Evolutionary conservation across 2,113 vertebrate genomes (phyloP), one percentile per base, ranked within the genome.

Genomic region (Poeciliopsis occidentalis): DNA sequence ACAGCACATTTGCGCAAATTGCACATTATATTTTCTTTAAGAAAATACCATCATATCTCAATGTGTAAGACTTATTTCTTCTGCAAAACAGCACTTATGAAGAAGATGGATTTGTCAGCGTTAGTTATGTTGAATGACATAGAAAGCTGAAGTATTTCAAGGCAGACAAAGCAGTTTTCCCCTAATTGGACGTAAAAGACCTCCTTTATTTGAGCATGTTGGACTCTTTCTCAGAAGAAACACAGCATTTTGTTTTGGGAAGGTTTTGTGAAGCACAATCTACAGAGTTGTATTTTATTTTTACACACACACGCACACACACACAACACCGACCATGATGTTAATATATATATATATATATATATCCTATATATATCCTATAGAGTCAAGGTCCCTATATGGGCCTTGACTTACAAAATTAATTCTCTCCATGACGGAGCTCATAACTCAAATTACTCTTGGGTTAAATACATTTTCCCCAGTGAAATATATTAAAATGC

Each of bases 91-190:
- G 12, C 72, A 64, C 60, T n/a, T 34, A 41, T 76, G 60, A 64
- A 70, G 30, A 60, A 76, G 62, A 39, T 57, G 63, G 64, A 54
- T 76, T 75, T 66, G 67, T 78, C 74, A 85, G 78, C 78, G 75
- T 78, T 73, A 83, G 68, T 87, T 86, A 79, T 84, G 80, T 76
- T 64, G 60, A 78, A 72, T 75, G 24, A 13, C 64, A 64, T 41
- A 60, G 81, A 72, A 79, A 60, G 76, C 80, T 84, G 5, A 12
- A 75, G 63, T 31, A 26, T 61, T 78, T 61, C 60, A 8, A 37
- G 44, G 64, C 67, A 76, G 69, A 77, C 41, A 61, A 29, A 24
- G 30, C 30, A 69, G 7, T 51, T 66, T 70, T 19, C 32, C 51
- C 44, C 69, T 17, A 78, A 26, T 72, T 63, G 70, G 15, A 72